Base-by-base conservation (phyloP, 2,113 vertebrate genomes). In the Phalacrocorax pelagicus region DNA sequence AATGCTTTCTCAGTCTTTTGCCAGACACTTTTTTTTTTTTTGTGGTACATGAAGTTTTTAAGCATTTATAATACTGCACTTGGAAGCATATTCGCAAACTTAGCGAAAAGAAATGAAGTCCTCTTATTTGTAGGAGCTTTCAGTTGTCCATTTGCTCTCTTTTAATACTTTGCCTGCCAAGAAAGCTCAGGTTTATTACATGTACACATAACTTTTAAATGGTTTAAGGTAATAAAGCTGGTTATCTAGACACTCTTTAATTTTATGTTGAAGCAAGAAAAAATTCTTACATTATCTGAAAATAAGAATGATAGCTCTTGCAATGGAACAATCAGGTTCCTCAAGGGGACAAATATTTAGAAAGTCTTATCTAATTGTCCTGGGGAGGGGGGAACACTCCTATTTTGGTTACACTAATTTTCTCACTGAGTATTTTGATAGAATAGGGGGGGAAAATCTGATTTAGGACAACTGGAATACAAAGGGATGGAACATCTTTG, bases 371-470 rank as follows among this genome's bases (percentile, higher is more conserved):
- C 44, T 21, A 80, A 55, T 26, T 67, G 44, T 78, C 9, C 14
- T 42, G 29, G 2, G 15, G 15, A 20, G 29, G 19, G 6, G 5
- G 9, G 15, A 79, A 24, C 18, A 17, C 23, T 15, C 15, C 23
- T 52, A 4, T 27, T 72, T 75, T 26, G 4, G 30, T 46, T 65
- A 91, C 5, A 62, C 14, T 57, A 2, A 24, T 61, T 84, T 91
- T 69, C 27, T 78, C 18, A 65, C 2, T 11, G 22, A 72, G 11
- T 32, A 81, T 59, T 80, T 51, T 38, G 19, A 49, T 40, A 79
- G 17, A 86, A 62, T 6, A 1, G 8, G 14, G 14, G 16, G 2
- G 1, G 5, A 5, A 46, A 20, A 9, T 27, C 52, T 34, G 7
- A 46, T 77, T 86, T 44, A 69, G 20, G 32, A 57, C 13, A 88